Evolutionary conservation across 2,888 invertebrate species (phyloP).

Genomic region (Hirudinaria manillensis): DNA sequence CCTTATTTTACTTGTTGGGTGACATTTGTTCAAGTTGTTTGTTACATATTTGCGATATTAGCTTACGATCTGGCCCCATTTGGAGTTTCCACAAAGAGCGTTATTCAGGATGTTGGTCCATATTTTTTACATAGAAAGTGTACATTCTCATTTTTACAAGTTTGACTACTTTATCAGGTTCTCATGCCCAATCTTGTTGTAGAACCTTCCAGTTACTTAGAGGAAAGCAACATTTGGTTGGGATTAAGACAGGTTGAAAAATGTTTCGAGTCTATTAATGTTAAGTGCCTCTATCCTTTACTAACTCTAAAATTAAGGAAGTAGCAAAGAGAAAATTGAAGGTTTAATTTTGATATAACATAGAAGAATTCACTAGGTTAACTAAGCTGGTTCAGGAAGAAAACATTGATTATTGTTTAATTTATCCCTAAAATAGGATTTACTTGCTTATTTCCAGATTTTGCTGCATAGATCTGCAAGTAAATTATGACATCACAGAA

Average conservation of each 20-base stretch:
- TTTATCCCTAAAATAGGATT: too few species aligned
- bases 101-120: conserved; percentile 39
- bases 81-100: conserved; percentile 75
- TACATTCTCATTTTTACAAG: neutral
- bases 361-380: too few species aligned
- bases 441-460: too few species aligned
- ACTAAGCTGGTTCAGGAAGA: too few species aligned
- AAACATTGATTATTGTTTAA: too few species aligned
- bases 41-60: conserved; percentile 78
- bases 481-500: too few species aligned
- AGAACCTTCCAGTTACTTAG: conserved; percentile 55
- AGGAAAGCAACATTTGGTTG: conserved; percentile 84
- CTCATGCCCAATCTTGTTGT: conserved; percentile 86
- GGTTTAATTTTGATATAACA: too few species aligned
- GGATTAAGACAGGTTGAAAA: conserved; percentile 75
- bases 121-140: neutral
- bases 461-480: too few species aligned
- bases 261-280: neutral
- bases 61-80: conserved; percentile 93
- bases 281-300: neutral
- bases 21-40: conserved; percentile 86
- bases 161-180: conserved; percentile 62
- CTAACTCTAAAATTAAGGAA: too few species aligned
- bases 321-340: too few species aligned
- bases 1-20: conserved; percentile 99